Conservation (phyloP, 2,797 vertebrate species). For the Esox lucius region DNA sequence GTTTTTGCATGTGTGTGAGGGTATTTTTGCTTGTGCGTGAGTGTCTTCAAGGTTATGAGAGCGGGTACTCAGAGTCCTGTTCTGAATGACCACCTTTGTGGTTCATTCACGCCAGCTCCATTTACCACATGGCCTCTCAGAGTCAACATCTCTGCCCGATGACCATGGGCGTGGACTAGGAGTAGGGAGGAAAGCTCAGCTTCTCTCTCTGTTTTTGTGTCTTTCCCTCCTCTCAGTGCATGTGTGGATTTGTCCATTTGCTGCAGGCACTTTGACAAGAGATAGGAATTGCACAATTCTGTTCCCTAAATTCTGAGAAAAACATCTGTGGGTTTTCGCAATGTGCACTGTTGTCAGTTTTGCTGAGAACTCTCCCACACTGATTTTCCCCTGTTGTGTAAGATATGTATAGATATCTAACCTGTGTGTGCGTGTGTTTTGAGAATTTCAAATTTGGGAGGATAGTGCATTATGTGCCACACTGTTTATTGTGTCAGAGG, state of each 20-base stretch:
- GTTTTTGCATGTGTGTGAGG: neutral
- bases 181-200: constrained; percentile 11
- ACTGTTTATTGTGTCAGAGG: neutral
- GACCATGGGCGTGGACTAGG: constrained; percentile 3
- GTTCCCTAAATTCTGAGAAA: constrained; percentile 14
- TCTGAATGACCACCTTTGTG: constrained; percentile 52
- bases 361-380: constrained; percentile 2
- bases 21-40: neutral
- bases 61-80: constrained; percentile 27
- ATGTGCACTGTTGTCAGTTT: constrained; percentile 2
- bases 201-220: constrained; percentile 1
- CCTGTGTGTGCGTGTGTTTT: neutral
- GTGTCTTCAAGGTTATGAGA: neutral
- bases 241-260: constrained; percentile 45
- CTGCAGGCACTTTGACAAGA: constrained; percentile 24
- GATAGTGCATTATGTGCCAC: constrained; percentile 3
- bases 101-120: constrained; percentile 35
- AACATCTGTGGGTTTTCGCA: constrained; percentile 29
- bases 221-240: constrained; percentile 11
- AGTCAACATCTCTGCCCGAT: constrained; percentile 20
- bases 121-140: constrained; percentile 41
- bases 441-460: neutral
- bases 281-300: constrained; percentile 34
- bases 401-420: neutral
- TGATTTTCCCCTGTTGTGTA: neutral